A percentile compares a stretch with the other conserved stretches of the same genome.
phyloP scores from a whole-genome alignment of 2,797 vertebrate species.

The Helicolenus hilgendorfi region DNA sequence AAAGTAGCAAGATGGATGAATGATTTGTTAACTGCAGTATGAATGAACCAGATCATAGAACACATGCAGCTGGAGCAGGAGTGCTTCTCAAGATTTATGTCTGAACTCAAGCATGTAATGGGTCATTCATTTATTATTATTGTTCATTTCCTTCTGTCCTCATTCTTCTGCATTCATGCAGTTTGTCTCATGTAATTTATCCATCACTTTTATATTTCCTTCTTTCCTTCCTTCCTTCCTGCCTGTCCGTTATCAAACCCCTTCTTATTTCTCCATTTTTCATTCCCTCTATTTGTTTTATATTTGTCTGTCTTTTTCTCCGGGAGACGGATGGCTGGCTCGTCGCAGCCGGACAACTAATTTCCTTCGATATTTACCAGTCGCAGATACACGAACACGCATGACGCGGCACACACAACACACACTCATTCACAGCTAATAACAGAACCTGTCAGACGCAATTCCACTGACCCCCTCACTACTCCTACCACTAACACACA shows the following conservation, averaged over 20 bases:
- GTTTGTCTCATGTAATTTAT: not conserved
- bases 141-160: constrained; percentile 14
- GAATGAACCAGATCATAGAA: not conserved
- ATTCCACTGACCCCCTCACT: not conserved
- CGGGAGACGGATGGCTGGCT: not conserved
- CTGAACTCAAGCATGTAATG: constrained; percentile 8
- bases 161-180: not conserved
- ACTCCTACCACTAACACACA: not conserved
- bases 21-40: not conserved
- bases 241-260: not conserved
- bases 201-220: not conserved
- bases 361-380: constrained; percentile 43
- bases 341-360: constrained; percentile 9
- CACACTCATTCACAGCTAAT: constrained; percentile 17
- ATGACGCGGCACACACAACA: not conserved
- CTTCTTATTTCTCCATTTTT: not conserved
- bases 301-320: not conserved
- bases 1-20: not conserved
- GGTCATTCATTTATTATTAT: constrained; percentile 23
- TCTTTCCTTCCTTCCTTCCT: not conserved
- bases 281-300: constrained; percentile 43
- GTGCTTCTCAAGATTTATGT: constrained; percentile 9
- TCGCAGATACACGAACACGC: not conserved
- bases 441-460: constrained; percentile 16
- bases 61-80: not conserved